These are phyloP conservation scores for Lophotriccus pileatus DNA, from an alignment of 2,797 vertebrate genomes.

Conservation along the genomic window DNA sequence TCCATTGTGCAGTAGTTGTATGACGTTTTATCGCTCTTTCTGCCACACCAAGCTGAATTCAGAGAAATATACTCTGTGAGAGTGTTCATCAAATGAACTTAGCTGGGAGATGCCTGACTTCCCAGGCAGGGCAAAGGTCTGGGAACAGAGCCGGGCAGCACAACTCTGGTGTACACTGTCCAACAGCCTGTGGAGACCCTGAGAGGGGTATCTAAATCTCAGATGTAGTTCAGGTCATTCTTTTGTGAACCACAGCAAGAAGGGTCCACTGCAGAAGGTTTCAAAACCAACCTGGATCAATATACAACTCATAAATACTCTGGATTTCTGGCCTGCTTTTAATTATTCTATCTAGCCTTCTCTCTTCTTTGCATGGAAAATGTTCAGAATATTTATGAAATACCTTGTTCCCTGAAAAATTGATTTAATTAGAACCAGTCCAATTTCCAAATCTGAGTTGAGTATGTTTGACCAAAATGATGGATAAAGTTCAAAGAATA, in stretches of 20 bases:
- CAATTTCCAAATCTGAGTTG: not conserved
- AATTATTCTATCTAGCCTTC: not conserved
- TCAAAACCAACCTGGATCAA: not conserved
- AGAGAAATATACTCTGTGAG: not conserved
- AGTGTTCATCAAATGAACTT: not conserved
- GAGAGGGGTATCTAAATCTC: not conserved
- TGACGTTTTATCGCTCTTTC: not conserved
- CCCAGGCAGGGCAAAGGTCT: not conserved
- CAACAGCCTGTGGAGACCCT: not conserved
- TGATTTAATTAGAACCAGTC: not conserved
- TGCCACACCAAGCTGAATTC: not conserved
- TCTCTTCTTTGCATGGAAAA: not conserved
- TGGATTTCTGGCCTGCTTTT: not conserved
- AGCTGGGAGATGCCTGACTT: not conserved
- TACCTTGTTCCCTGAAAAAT: not conserved
- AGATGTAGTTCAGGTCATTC: not conserved
- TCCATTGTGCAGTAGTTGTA: not conserved
- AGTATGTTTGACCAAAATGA: not conserved
- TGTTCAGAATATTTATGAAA: not conserved
- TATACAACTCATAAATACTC: not conserved
- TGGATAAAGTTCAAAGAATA: not conserved
- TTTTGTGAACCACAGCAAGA: not conserved
- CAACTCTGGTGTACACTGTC: fast-evolving
- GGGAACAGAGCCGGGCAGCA: not conserved
- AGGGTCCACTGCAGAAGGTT: not conserved